These are phyloP conservation scores for Bradynema listronoti DNA, from an alignment of 1,140 invertebrate species.

Conservation along the genomic window DNA sequence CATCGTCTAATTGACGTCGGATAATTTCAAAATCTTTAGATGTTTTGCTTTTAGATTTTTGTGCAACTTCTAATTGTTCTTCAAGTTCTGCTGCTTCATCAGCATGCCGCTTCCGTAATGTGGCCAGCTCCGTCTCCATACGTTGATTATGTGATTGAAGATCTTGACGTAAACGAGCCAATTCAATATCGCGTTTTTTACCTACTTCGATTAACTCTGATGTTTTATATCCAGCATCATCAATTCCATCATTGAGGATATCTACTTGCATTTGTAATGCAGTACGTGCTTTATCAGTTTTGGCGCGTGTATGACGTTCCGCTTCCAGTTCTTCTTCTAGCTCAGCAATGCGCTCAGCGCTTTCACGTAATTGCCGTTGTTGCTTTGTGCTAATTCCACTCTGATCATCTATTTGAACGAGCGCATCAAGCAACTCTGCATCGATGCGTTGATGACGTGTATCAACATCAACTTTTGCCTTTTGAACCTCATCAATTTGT, in stretches of 20 bases:
- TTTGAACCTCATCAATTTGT: constrained; percentile 88
- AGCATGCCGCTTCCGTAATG: constrained; percentile 34
- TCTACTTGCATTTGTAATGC: constrained; percentile 38
- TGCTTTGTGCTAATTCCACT: constrained; percentile 11
- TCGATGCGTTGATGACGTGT: constrained; percentile 63
- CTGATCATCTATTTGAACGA: constrained; percentile 33
- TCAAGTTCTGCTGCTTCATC: constrained; percentile 37
- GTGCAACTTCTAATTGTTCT: constrained; percentile 30
- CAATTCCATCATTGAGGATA: constrained; percentile 41
- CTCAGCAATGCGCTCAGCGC: constrained; percentile 26
- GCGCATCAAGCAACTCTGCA: constrained; percentile 31
- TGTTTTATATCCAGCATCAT: constrained; percentile 43
- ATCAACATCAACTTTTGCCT: constrained; percentile 94
- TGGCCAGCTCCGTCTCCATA: constrained; percentile 36
- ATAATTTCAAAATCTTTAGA: constrained; percentile 40
- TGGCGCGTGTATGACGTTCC: constrained; percentile 34
- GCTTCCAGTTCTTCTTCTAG: constrained; percentile 41
- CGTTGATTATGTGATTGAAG: constrained; percentile 50
- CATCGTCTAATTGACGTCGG: constrained; percentile 45
- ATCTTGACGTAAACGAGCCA: constrained; percentile 45
- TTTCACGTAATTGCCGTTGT: constrained; percentile 43
- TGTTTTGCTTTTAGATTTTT: constrained; percentile 33
- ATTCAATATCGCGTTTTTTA: constrained; percentile 46
- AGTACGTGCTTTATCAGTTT: constrained; percentile 37
- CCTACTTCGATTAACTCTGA: constrained; percentile 42